Percentiles rank a stretch among this genome's conserved stretches.
These are phyloP conservation scores for Cylas formicarius DNA, from an alignment of 1,140 invertebrate genomes.

Conservation along the genomic window DNA sequence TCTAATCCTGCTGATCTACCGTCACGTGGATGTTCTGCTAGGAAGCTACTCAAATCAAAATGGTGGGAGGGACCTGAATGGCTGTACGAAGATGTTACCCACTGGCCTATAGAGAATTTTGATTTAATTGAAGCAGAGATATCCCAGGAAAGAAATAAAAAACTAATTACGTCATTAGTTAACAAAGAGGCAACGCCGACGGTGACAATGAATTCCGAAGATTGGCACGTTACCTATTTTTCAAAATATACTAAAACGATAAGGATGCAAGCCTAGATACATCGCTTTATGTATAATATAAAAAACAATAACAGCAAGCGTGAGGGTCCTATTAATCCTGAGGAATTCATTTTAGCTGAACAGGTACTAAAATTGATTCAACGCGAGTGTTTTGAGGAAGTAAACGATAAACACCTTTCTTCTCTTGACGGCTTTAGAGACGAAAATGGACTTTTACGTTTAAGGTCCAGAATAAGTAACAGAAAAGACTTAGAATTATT, in stretches of 20 bases:
- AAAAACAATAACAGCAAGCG: slow-evolving; percentile 16
- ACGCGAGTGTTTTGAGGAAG: slow-evolving; percentile 1
- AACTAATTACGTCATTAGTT: too few species aligned
- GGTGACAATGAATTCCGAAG: not conserved
- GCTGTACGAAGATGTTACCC: slow-evolving; percentile 15
- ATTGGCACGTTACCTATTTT: slow-evolving; percentile 11
- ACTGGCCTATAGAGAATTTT: slow-evolving; percentile 24
- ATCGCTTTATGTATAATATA: slow-evolving; percentile 22
- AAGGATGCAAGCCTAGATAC: slow-evolving; percentile 26
- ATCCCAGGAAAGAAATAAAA: too few species aligned
- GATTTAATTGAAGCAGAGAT: too few species aligned
- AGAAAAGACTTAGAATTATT: slow-evolving; percentile 24
- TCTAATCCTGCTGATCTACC: slow-evolving; percentile 42
- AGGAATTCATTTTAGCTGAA: slow-evolving; percentile 24
- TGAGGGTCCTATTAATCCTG: slow-evolving; percentile 15
- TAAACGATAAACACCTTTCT: slow-evolving; percentile 11
- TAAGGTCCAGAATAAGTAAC: slow-evolving; percentile 29
- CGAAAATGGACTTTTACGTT: slow-evolving; percentile 26
- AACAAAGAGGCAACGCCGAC: not conserved
- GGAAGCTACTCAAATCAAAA: slow-evolving; percentile 20
- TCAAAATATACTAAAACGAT: slow-evolving; percentile 28
- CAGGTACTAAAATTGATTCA: slow-evolving; percentile 15
- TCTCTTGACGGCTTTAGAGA: slow-evolving; percentile 9
- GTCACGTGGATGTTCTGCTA: slow-evolving; percentile 29
- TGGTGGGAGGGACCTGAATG: slow-evolving; percentile 36